Percentiles rank a stretch among this genome's conserved stretches.
Conservation (phyloP, 2,888 invertebrate species). For the Lepidochitona cinerea region DNA sequence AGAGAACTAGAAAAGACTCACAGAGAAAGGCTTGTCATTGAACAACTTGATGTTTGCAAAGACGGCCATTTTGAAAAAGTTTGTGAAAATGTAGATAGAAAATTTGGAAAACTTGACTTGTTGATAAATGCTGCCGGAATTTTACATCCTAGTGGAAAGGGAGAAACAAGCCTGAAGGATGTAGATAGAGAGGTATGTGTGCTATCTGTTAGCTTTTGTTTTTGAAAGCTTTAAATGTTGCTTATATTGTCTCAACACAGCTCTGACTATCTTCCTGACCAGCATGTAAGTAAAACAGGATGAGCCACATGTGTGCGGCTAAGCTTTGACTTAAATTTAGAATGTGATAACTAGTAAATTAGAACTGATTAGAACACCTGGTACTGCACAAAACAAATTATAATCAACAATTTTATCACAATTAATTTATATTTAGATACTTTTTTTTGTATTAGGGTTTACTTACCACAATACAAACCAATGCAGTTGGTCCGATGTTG, state of each 20-base stretch:
- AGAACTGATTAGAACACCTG: no score
- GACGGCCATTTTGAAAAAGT: constrained; percentile 40
- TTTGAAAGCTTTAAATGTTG: no score
- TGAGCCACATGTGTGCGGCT: no score
- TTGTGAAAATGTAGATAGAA: constrained; percentile 31
- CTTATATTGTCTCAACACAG: no score
- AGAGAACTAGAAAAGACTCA: constrained; percentile 28
- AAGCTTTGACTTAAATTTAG: no score
- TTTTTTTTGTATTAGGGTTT: constrained; percentile 37
- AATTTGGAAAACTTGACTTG: constrained; percentile 50
- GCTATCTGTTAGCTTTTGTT: no score
- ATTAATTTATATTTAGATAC: background rate
- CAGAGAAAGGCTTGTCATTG: constrained; percentile 31
- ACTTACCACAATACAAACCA: constrained; percentile 41
- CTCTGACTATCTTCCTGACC: no score
- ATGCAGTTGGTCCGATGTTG: constrained; percentile 54
- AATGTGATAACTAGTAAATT: no score
- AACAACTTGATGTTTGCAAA: constrained; percentile 44
- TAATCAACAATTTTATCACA: no score
- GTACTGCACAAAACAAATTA: no score
- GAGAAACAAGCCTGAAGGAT: constrained; percentile 56
- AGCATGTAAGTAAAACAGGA: no score
- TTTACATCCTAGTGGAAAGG: constrained; percentile 53
- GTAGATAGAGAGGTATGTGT: constrained; percentile 41
- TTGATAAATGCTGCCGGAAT: constrained; percentile 56